Base-by-base conservation (phyloP, 2,113 vertebrate species). In the Corynorhinus townsendii region DNA sequence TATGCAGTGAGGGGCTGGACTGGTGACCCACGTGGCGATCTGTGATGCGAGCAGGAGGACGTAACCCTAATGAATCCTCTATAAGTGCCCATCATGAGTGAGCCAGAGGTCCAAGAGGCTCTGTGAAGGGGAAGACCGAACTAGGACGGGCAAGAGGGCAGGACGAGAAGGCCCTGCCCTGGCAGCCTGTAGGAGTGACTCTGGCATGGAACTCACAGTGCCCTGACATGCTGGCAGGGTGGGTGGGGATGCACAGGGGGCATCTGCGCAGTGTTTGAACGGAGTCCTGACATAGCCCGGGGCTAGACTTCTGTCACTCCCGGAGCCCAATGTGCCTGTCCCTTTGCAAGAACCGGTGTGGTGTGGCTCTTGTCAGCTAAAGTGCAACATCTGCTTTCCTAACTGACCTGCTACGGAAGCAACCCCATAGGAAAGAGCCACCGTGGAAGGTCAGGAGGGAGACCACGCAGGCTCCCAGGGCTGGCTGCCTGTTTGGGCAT, bases 401-500 rank as follows among this genome's bases (percentile, higher is more conserved):
- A 94, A 89, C 89, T 82, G 83, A 92, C 87, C 83, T 86, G 84
- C 92, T 82, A 92, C 71, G 95, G 91, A 93, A 97, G 95, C 89
- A 88, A 93, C 88, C 96, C 94, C 95, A 81, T 84, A 97, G 82
- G 96, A 97, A 97, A 81, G 93, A 96, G 97, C 95, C 80, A 86
- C 95, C 95, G 97, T 89, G 92, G 96, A 97, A 93, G 97, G 90
- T 28, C 5, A 14, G 77, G 84, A 94, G 96, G 96, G 91, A 91
- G 83, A 95, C 68, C 33, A 96, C 89, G 88, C 59, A 38, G 93
- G 90, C 95, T 97, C 96, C 97, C 95, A 95, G 92, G 45, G 92
- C 96, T 94, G 95, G 96, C 97, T 97, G 97, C 97, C 97, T 89
- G 91, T 68, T 94, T 81, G 83, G 96, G 90, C 92, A 96, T 86